Conservation (phyloP, 2,113 vertebrate species). For the Tragelaphus imberbis region DNA sequence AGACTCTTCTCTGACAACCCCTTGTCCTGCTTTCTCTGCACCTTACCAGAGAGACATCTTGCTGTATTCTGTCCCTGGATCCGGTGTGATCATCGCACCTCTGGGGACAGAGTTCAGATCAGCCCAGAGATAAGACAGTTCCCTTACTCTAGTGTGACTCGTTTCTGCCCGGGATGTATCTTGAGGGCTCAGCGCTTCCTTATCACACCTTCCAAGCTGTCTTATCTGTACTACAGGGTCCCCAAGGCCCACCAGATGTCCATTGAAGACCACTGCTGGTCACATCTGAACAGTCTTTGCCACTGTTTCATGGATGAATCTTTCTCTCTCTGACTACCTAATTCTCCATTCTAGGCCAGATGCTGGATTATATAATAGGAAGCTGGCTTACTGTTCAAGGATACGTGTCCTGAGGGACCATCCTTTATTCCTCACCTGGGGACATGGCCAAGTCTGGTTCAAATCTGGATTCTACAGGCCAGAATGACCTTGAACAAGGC, state of each 20-base stretch:
- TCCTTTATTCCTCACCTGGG: background rate
- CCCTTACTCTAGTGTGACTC: no score
- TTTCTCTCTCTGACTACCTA: background rate
- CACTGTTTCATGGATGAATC: background rate
- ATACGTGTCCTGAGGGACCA: rapidly evolving
- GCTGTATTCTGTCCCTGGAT: background rate
- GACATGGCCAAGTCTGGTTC: background rate
- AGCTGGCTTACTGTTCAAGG: background rate
- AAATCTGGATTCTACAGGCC: background rate
- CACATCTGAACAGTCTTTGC: background rate
- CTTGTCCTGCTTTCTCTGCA: background rate
- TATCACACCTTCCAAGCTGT: background rate
- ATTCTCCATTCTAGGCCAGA: background rate
- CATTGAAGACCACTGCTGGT: background rate
- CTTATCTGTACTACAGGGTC: background rate
- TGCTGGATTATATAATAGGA: background rate
- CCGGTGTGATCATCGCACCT: background rate
- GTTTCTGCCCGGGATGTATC: background rate
- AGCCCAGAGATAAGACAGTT: rapidly evolving
- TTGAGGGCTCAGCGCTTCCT: background rate
- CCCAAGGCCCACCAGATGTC: background rate
- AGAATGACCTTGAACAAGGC: no score
- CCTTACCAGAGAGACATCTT: background rate
- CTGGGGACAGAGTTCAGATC: background rate
- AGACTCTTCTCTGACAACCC: background rate